Conservation (phyloP, 2,797 vertebrate genomes). For the Oryzias dopingdopingensis region DNA sequence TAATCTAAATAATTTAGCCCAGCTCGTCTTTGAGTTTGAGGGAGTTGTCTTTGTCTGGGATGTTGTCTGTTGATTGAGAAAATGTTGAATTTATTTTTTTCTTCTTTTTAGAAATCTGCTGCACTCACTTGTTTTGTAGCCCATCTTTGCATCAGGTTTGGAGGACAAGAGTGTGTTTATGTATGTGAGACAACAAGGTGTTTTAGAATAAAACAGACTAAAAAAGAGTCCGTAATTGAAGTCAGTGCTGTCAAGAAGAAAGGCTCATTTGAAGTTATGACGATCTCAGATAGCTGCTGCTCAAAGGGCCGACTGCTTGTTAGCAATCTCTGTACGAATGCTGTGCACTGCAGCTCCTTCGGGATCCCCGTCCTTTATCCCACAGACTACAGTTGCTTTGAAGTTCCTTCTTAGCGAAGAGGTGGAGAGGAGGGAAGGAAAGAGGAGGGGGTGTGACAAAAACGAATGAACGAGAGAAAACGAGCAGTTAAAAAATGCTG, state of each 20-base stretch:
- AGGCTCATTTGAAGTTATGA: conserved; percentile 56
- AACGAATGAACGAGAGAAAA: conserved; percentile 3
- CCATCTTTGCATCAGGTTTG: conserved; percentile 12
- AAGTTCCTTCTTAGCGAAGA: conserved; percentile 61
- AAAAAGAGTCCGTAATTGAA: conserved; percentile 59
- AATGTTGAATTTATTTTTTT: conserved; percentile 57
- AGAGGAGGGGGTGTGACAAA: conserved; percentile 30
- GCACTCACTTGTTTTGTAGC: conserved; percentile 11
- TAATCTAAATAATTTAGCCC: conserved; percentile 63
- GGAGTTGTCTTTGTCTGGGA: conserved; percentile 14
- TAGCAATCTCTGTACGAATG: conserved; percentile 45
- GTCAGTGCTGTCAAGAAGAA: conserved; percentile 49
- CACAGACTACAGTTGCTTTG: conserved; percentile 73
- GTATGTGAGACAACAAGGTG: conserved; percentile 6
- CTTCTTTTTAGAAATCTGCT: conserved; percentile 37
- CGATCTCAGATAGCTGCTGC: conserved; percentile 56
- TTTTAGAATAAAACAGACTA: conserved; percentile 21
- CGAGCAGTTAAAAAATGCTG: conserved; percentile 18
- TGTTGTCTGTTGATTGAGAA: conserved; percentile 30
- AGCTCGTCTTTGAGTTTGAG: conserved; percentile 9
- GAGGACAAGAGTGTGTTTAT: conserved; percentile 2
- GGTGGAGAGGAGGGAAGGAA: conserved; percentile 37
- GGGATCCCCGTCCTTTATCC: conserved; percentile 54
- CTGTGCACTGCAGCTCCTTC: conserved; percentile 34
- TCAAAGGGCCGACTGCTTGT: conserved; percentile 68